These are phyloP conservation scores for Sardina pilchardus DNA, from an alignment of 2,113 vertebrate genomes.

Conservation along the genomic window DNA sequence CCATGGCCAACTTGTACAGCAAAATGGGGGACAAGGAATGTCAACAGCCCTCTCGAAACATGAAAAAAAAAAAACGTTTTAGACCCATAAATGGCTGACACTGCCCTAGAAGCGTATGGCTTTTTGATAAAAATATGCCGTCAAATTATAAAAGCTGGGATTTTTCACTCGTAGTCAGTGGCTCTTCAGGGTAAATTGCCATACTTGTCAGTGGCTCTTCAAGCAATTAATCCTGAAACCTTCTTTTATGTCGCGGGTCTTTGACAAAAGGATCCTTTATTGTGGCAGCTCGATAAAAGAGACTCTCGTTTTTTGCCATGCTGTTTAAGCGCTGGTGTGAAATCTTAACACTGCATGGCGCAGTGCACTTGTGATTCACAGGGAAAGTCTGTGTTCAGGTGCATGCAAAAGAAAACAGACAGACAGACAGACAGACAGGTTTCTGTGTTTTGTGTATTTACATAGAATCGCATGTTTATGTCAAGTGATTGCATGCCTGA, in stretches of 20 bases:
- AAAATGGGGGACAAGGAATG: conserved; percentile 42
- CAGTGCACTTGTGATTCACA: background rate
- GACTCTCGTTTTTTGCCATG: background rate
- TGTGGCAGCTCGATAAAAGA: background rate
- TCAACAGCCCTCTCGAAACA: conserved; percentile 36
- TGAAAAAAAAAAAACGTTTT: background rate
- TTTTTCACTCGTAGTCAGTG: conserved; percentile 14
- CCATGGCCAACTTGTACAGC: conserved; percentile 31
- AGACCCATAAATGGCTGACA: conserved; percentile 44
- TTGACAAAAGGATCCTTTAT: background rate
- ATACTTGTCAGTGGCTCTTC: conserved; percentile 22
- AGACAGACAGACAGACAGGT: too few species aligned
- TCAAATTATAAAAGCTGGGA: conserved; percentile 31
- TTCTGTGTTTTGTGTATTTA: too few species aligned
- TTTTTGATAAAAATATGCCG: conserved; percentile 11
- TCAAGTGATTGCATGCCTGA: background rate
- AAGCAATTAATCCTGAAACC: conserved; percentile 18
- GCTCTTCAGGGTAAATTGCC: conserved; percentile 26
- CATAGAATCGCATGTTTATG: background rate
- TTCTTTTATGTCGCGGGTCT: background rate
- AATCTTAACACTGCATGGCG: background rate
- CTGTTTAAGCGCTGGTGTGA: background rate
- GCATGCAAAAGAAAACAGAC: too few species aligned
- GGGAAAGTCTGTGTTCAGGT: too few species aligned
- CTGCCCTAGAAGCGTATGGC: background rate